phyloP scores from a whole-genome alignment of 1,140 invertebrate genomes.

The Artemia franciscana region DNA sequence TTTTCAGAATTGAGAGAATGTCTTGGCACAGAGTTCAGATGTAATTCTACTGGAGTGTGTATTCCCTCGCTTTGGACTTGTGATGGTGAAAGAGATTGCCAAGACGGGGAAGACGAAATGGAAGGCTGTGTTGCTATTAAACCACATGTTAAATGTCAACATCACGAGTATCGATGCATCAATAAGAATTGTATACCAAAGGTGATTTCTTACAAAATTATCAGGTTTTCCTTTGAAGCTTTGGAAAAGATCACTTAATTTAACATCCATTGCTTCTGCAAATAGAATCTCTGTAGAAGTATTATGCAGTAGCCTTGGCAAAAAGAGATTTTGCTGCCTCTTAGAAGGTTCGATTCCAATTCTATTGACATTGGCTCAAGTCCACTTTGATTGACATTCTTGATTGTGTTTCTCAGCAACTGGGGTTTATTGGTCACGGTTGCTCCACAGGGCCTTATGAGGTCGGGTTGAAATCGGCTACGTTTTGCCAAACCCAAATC shows the following conservation, averaged over 20 bases:
- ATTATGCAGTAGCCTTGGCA: background rate
- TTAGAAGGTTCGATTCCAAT: too few species aligned
- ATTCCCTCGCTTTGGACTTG: conserved; percentile 43
- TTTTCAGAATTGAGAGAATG: too few species aligned
- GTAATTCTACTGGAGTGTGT: conserved; percentile 39
- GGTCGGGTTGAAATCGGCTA: too few species aligned
- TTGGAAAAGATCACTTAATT: too few species aligned
- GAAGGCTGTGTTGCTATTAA: background rate
- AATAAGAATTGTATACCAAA: conserved; percentile 21
- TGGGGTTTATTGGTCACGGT: too few species aligned
- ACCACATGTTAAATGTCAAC: conserved; percentile 19
- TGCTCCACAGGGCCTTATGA: too few species aligned
- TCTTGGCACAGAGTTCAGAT: conserved; percentile 28
- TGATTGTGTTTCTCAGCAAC: too few species aligned
- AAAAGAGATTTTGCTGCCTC: background rate
- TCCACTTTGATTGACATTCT: too few species aligned
- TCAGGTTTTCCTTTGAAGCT: background rate
- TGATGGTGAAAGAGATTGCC: conserved; percentile 34
- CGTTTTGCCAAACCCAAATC: too few species aligned
- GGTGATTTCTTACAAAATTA: conserved; percentile 14
- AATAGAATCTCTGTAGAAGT: background rate
- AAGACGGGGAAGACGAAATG: conserved; percentile 19
- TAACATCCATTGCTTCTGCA: too few species aligned
- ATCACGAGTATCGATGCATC: conserved; percentile 24
- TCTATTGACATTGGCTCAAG: too few species aligned